Base-by-base conservation (phyloP, 2,888 invertebrate species). In the Acleris sparsana region DNA sequence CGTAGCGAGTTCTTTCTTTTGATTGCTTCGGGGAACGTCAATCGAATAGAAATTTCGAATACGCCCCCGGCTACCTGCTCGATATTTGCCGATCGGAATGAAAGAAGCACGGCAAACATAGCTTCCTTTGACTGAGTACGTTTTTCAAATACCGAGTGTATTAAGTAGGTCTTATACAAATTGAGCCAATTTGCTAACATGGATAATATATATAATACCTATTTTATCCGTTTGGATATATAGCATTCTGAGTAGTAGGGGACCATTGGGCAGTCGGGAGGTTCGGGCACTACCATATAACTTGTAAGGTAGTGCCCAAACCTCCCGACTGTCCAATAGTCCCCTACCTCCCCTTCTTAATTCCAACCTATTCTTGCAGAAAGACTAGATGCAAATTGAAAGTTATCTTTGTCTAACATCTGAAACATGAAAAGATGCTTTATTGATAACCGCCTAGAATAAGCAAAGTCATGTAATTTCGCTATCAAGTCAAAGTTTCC, bases 401-500 rank as follows among this genome's bases (percentile, higher is more conserved):
- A 3, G 39, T 39, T 39, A 39, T 39, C 39, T 13, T 1, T 39
- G 39, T 13, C 39, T 39, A 39, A 13, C 9, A 39, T 39, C 39
- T 39, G 13, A 39, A n/a, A 39, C 13, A 48, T 20, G 44, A 52
- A 33, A 5, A 17, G 11, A 20, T 22, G 43, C 7, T 7, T 20
- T 44, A 46, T 44, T 16, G 22, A 53, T 39, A 53, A 33, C 48
- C 20, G 46, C 53, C 53, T 49, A 55, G 55, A 60, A 65, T 33
- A 65, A 60, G 11, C 29, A 6, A 53, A 55, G 59, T 63, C 46
- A 52, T 51, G 59, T 51, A 55, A 63, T 65, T 60, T 60, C 67
- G 53, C 22, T 60, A 60, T 67, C 52, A 62, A 58, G 56, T 62
- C 29, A 60, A 67, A 63, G 59, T 66, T 69, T 61, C 57, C 59